Percentiles rank a stretch among this genome's conserved stretches.
phyloP scores from a whole-genome alignment of 2,888 invertebrate genomes.

The Blastobasis lacticolella region DNA sequence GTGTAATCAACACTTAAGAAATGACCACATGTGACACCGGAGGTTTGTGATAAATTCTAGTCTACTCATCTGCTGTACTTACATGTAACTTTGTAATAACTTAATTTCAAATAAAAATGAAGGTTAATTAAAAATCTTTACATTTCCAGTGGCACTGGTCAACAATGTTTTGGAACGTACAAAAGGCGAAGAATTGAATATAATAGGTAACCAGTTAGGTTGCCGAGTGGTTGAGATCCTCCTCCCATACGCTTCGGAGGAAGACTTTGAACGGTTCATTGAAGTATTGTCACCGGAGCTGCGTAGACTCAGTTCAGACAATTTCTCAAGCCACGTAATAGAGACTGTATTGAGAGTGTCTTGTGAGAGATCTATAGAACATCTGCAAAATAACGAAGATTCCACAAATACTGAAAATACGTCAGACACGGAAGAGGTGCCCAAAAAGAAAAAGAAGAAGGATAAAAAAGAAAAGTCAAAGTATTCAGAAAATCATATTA shows the following conservation, averaged over 20 bases:
- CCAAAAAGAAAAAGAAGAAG: conserved; percentile 40
- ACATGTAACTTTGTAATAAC: no score
- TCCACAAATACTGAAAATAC: conserved; percentile 1
- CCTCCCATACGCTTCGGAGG: conserved; percentile 78
- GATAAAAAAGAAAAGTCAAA: conserved; percentile 26
- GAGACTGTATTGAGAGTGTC: conserved; percentile 78
- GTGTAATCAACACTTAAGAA: no score
- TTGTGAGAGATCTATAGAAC: conserved; percentile 65
- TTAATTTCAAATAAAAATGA: no score
- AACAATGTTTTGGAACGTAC: conserved; percentile 85
- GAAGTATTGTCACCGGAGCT: conserved; percentile 77
- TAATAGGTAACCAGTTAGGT: conserved; percentile 86
- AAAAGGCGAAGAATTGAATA: conserved; percentile 79
- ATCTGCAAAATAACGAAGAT: conserved; percentile 29
- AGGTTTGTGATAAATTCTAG: no score
- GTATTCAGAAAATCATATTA: conserved; percentile 61
- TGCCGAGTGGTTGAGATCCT: conserved; percentile 85
- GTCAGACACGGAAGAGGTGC: conserved; percentile 26
- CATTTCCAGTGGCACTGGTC: conserved; percentile 75
- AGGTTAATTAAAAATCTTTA: not conserved
- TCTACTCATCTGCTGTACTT: no score
- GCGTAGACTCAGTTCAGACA: conserved; percentile 81
- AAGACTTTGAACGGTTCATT: conserved; percentile 77
- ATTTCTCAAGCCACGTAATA: conserved; percentile 86
- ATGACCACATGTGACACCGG: no score